Base-by-base conservation (phyloP, 2,797 vertebrate genomes). In the Chelonia mydas region DNA sequence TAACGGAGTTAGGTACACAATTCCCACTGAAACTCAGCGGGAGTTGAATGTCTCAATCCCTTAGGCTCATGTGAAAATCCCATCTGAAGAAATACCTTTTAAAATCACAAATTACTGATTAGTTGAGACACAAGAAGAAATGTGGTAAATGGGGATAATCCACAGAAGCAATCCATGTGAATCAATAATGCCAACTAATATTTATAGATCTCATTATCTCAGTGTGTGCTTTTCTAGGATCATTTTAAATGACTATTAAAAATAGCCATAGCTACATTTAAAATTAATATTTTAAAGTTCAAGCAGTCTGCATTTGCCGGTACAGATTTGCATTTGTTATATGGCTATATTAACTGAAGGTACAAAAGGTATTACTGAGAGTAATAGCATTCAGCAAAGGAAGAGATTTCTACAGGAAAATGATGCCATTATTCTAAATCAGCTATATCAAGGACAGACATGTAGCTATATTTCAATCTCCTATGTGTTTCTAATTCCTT, bases 241-340 rank as follows among this genome's bases (percentile, higher is more conserved):
- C 88, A 93, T 93, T 96, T 97, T 83, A 97, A 97, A 95, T 95
- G 93, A 96, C 89, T 96, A 96, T 96, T 97, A 97, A 97, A 97
- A 97, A 96, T 96, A 96, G 95, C 84, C 93, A 96, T 92, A 96
- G 88, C 86, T 97, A 94, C 90, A 96, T 94, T 94, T 87, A 96
- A 97, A 97, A 97, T 98, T 97, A 97, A 97, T 97, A 98, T 96
- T 96, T 97, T 88, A 96, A 92, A 95, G 96, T 96, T 97, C 93
- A 97, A 96, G 88, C 86, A 95, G 92, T 86, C 95, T 90, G 68
- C 92, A 90, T 96, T 96, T 96, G 82, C 92, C 90, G 92, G 54
- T 83, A 76, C 33, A 96, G 92, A 94, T 93, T 96, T 72, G 81
- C 84, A 91, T 96, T 94, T 96, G 93, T 92, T 97, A 95, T 93